Base-by-base conservation (phyloP, 2,113 vertebrate genomes). In the Sylvilagus bachmani region DNA sequence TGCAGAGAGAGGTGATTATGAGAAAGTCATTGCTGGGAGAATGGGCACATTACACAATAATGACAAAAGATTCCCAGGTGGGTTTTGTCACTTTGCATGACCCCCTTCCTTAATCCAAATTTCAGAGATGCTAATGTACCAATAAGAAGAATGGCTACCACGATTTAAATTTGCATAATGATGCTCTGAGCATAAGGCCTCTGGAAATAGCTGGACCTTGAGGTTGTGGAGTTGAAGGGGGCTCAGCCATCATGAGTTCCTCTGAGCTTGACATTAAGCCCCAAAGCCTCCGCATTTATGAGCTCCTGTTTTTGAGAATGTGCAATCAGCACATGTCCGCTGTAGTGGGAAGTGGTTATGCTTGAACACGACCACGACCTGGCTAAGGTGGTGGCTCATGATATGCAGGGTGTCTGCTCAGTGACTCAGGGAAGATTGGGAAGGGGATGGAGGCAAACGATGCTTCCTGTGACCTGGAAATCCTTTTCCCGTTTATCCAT, bases 21-120 rank as follows among this genome's bases (percentile, higher is more conserved):
- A 61, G 82, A 61, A 88, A 93, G 78, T 31, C 13, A 64, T 92
- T 94, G 77, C 75, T 64, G 79, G 87, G 62, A 71, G 67, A 84
- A 94, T 3, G 62, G 36, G 36, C 94, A 85, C 25, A 33, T 95
- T 58, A 90, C 88, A 81, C 82, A 74, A 51, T 44, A 87, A 66
- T 0, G 31, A 86, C 70, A 80, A 84, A 82, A 80, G 79, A 69
- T 14, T 93, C 58, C 80, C 61, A 67, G 85, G 74, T 75, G 93
- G 44, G 86, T 90, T 82, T 36, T 38, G 58, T 31, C 44, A 62
- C 73, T 92, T 85, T 62, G 73, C 6, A 29, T 81, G 90, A 85
- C 69, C 29, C 31, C 55, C 9, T 5, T 71, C n/a, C 71, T 91
- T 90, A 58, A 64, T 92, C 33, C 77, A 77, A 80, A 88, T 96